phyloP scores from a whole-genome alignment of 2,888 invertebrate species.

The Neelides folsomi region DNA sequence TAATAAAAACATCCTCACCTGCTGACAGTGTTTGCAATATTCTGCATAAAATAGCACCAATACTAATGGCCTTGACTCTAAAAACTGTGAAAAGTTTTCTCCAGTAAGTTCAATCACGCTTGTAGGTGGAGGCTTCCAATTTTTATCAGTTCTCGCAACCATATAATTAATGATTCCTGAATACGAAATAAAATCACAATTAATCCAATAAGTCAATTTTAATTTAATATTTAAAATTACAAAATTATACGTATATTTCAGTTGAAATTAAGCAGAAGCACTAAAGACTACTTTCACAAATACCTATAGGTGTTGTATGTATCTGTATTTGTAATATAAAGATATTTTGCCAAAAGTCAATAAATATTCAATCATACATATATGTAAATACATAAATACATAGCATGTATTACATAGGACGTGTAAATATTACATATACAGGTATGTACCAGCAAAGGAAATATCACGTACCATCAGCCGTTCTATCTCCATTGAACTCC shows the following conservation, averaged over 20 bases:
- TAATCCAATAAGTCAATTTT: neutral
- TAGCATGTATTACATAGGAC: too few species aligned
- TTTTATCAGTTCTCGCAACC: slow-evolving; percentile 40
- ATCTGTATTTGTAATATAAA: neutral
- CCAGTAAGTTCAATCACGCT: slow-evolving; percentile 41
- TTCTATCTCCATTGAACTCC: slow-evolving; percentile 40
- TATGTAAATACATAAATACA: too few species aligned
- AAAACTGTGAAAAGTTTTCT: slow-evolving; percentile 41
- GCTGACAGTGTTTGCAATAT: slow-evolving; percentile 39
- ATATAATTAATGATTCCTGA: slow-evolving; percentile 43
- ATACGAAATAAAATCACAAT: neutral
- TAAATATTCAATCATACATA: too few species aligned
- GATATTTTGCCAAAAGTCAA: too few species aligned
- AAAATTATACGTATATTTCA: too few species aligned
- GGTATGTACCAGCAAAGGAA: neutral
- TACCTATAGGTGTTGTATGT: neutral
- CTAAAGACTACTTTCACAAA: too few species aligned
- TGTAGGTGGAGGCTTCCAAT: slow-evolving; percentile 45
- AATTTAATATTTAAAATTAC: too few species aligned
- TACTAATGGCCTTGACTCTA: slow-evolving; percentile 38
- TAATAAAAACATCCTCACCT: slow-evolving; percentile 33
- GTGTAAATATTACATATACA: too few species aligned
- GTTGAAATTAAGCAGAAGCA: too few species aligned
- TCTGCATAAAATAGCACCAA: slow-evolving; percentile 48
- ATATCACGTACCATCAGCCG: slow-evolving; percentile 36